Evolutionary conservation across 1,140 invertebrate genomes (phyloP), one percentile per base, ranked within the genome.

Genomic region (Drosophila melanogaster): DNA sequence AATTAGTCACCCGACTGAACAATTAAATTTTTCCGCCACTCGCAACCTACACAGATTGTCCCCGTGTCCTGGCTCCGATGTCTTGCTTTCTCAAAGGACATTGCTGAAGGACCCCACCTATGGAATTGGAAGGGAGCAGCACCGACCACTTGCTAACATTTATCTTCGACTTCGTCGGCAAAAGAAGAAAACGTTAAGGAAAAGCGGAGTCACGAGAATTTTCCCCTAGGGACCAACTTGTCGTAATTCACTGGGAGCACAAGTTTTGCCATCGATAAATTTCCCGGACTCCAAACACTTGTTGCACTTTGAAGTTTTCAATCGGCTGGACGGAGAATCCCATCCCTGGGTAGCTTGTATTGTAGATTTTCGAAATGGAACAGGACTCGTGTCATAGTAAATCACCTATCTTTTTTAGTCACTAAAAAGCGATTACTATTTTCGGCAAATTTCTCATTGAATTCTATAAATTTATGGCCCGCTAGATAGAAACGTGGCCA

Each of bases 231-330:
- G 55, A 38, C 67, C 49, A 87, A 87, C 79, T 86, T 87, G 83
- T 77, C 84, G 84, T 87, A 87, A 87, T 84, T 87, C 77, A 87
- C 84, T 84, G 69, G 70, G 67, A 84, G 78, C 41, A 41, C 62
- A 87, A 87, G 76, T 89, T 86, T 73, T 72, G 65, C 72, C 76
- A 71, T 79, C 84, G 56, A 87, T 87, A 87, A 87, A 87, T 87
- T 87, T 77, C 67, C 51, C 70, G 37, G 59, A 60, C 58, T 62
- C 72, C 77, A 59, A 87, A 71, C 84, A 87, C 84, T 87, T 87
- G 84, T 87, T 87, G 84, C 84, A 61, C 71, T 71, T 57, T 56
- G 24, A 37, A 64, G 50, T 46, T 81, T 41, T 51, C 14, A 57
- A 41, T 46, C 57, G 43, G 50, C 58, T 62, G 55, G 57, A 37